These are phyloP conservation scores for Toxostoma redivivum DNA, from an alignment of 2,113 vertebrate species.

Conservation along the genomic window DNA sequence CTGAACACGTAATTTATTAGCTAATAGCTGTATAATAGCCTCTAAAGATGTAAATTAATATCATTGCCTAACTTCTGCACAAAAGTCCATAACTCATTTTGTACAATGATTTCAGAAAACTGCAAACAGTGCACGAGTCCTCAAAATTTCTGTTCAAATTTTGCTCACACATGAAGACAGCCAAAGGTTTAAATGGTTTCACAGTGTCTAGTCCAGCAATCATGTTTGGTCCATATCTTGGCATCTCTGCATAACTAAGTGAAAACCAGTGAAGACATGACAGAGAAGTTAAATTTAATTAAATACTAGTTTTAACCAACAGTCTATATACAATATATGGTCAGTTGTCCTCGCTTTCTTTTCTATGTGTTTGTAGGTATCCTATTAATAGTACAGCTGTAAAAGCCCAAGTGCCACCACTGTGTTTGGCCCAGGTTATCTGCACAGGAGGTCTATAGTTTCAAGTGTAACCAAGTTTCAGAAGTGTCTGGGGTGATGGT, in stretches of 20 bases:
- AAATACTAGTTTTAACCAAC: neutral
- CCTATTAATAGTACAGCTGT: neutral
- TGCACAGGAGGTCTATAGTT: neutral
- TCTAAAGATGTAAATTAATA: neutral
- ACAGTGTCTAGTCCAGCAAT: neutral
- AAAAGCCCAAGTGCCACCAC: constrained; percentile 7
- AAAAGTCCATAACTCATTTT: neutral
- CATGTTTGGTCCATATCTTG: neutral
- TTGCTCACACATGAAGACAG: neutral
- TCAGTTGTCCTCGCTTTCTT: neutral
- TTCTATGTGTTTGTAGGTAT: neutral
- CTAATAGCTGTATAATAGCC: neutral
- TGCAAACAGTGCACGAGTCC: neutral
- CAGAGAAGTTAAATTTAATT: neutral
- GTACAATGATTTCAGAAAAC: neutral
- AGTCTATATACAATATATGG: neutral
- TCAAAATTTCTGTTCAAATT: neutral
- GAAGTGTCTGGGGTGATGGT: constrained; percentile 23
- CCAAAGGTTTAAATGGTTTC: neutral
- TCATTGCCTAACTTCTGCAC: neutral
- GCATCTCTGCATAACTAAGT: neutral
- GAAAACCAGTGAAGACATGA: neutral
- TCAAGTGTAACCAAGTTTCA: constrained; percentile 31
- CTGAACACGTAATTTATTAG: neutral
- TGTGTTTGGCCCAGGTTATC: constrained; percentile 21